A percentile compares a stretch with the other conserved stretches of the same genome.
These are phyloP conservation scores for Cladopsammia gracilis DNA, from an alignment of 64 coral and sea anemone species.

Conservation along the genomic window DNA sequence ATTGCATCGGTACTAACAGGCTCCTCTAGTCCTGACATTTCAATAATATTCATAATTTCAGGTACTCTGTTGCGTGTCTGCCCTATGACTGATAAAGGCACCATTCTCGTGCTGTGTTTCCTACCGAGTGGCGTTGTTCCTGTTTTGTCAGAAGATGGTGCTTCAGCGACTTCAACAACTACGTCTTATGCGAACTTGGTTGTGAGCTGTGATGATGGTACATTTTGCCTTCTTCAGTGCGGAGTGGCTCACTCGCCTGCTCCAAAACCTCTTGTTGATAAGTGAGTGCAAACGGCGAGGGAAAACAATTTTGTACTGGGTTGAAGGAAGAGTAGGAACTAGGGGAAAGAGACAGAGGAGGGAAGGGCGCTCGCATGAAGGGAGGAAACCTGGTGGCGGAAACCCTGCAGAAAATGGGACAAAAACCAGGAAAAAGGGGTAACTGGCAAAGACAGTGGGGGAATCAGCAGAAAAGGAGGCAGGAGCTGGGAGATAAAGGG, in stretches of 20 bases:
- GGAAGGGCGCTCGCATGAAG: too few species aligned
- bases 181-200: conserved; percentile 43
- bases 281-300: not conserved
- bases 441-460: too few species aligned
- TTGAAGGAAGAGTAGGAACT: too few species aligned
- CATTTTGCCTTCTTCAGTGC: conserved; percentile 62
- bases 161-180: not conserved
- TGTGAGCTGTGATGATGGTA: conserved; percentile 74
- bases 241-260: conserved; percentile 39
- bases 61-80: conserved; percentile 48
- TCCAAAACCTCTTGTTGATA: conserved; percentile 44
- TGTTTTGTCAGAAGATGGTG: not conserved
- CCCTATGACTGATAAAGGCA: conserved; percentile 41
- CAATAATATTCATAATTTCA: not conserved
- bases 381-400: too few species aligned
- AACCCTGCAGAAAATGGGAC: too few species aligned
- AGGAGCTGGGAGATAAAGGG: too few species aligned
- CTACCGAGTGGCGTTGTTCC: conserved; percentile 16
- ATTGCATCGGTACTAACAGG: too few species aligned
- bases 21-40: not conserved
- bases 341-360: too few species aligned
- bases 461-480: too few species aligned
- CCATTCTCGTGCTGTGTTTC: conserved; percentile 55
- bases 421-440: too few species aligned
- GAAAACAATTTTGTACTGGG: not conserved